Evolutionary conservation across 2,797 vertebrate genomes (phyloP), one percentile per base, ranked within the genome.

Genomic region (Spheniscus humboldti): DNA sequence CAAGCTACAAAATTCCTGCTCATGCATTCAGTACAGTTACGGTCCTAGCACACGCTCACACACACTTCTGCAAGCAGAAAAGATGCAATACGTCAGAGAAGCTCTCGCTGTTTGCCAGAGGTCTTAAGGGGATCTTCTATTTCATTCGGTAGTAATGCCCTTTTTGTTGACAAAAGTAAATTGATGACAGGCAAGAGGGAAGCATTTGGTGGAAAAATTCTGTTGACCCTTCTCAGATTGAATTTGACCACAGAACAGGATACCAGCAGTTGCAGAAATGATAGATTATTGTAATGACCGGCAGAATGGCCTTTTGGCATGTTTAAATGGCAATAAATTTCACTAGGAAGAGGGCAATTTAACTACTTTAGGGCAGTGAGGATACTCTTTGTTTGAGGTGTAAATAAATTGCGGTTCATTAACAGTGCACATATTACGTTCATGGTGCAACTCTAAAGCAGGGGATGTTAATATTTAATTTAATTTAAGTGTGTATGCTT

Each of bases 281-380:
- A 99, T 99, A 99, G 99, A 99, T 99, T 99, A 99, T 99, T 99
- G 98, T 99, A 99, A 99, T 98, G 99, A 98, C 98, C 98, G 80
- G 98, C 98, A 98, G 95, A 98, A 97, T 98, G 98, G 98, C 99
- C 98, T 98, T 99, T 98, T 98, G 99, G 98, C 99, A 99, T 99
- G 98, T 99, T 99, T 99, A 99, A 99, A 99, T 99, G 99, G 99
- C 99, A 99, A 99, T 99, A 99, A 98, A 98, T 99, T 99, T 99
- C 97, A 98, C 97, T 97, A 96, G 98, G 98, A 98, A 98, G 98
- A 98, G 98, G 98, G 97, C 97, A 97, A 98, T 98, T 98, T 98
- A 98, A 98, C 98, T 98, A 95, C 97, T 97, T 97, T 96, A 93
- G 88, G 98, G 97, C 95, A 96, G 97, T 63, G 92, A 98, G 97